Percentiles rank a stretch among this genome's conserved stretches.
Evolutionary conservation across 2,797 vertebrate species (phyloP).

Genomic region (Selene dorsalis): DNA sequence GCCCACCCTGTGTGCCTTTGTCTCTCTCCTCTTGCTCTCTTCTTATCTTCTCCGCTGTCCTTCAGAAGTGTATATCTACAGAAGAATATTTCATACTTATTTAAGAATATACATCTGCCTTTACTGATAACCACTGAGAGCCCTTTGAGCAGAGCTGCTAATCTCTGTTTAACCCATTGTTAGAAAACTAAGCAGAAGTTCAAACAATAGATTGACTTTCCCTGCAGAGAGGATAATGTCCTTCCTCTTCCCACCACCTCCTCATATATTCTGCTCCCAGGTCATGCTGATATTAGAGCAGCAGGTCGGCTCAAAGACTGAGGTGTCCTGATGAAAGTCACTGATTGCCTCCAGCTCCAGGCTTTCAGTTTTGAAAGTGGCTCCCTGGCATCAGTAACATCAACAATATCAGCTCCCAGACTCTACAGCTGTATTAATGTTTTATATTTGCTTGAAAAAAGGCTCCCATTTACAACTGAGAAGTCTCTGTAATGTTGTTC

Average conservation of each 20-base stretch:
- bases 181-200: neutral
- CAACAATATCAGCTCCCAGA: neutral
- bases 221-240: slow-evolving; percentile 1
- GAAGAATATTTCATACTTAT: too few species aligned
- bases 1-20: too few species aligned
- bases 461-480: too few species aligned
- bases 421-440: neutral
- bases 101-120: too few species aligned
- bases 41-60: too few species aligned
- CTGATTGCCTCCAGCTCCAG: slow-evolving; percentile 12
- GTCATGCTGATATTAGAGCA: slow-evolving; percentile 4
- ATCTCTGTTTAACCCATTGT: too few species aligned
- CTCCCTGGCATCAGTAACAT: neutral
- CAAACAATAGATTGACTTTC: neutral
- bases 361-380: neutral
- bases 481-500: too few species aligned
- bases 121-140: too few species aligned
- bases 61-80: too few species aligned
- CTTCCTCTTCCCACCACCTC: neutral
- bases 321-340: neutral
- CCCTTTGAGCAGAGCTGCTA: too few species aligned
- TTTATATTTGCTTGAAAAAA: neutral
- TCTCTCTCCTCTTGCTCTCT: too few species aligned
- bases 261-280: neutral
- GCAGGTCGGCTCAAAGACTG: slow-evolving; percentile 3